A percentile compares a stretch with the other conserved stretches of the same genome.
These are phyloP conservation scores for Ceryle rudis DNA, from an alignment of 2,797 vertebrate species.

Conservation along the genomic window DNA sequence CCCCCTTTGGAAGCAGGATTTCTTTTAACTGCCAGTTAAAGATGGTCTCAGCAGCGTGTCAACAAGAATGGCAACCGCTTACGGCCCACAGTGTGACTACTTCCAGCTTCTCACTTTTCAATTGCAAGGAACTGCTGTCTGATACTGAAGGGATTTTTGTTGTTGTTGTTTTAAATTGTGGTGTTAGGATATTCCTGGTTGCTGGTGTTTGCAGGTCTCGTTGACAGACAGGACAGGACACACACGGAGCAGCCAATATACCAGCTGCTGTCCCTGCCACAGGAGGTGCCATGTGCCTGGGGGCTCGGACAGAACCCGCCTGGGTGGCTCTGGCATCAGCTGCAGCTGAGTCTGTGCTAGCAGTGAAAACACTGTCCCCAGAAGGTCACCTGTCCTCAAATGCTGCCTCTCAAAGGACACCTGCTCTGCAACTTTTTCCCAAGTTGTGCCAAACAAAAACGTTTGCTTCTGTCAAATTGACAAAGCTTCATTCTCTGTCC, in stretches of 20 bases:
- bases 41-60: accelerated
- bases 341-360: background rate
- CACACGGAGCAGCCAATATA: background rate
- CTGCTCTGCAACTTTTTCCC: background rate
- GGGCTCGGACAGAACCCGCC: background rate
- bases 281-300: accelerated
- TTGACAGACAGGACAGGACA: background rate
- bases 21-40: constrained; percentile 13
- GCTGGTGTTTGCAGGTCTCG: accelerated
- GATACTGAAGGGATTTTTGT: background rate
- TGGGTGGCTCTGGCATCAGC: constrained; percentile 37
- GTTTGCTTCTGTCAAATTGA: background rate
- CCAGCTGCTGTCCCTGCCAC: background rate
- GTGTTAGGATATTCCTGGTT: background rate
- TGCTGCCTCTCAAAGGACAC: background rate
- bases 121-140: background rate
- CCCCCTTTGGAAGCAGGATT: background rate
- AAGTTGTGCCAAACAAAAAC: background rate
- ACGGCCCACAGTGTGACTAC: background rate
- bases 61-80: background rate
- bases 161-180: background rate
- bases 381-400: constrained; percentile 20
- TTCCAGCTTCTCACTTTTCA: background rate
- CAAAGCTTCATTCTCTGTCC: background rate
- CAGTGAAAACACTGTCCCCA: background rate